Percentiles rank a stretch among this genome's conserved stretches.
These are phyloP conservation scores for Pantherophis vulpinus DNA, from an alignment of 2,797 vertebrate species.

Conservation along the genomic window DNA sequence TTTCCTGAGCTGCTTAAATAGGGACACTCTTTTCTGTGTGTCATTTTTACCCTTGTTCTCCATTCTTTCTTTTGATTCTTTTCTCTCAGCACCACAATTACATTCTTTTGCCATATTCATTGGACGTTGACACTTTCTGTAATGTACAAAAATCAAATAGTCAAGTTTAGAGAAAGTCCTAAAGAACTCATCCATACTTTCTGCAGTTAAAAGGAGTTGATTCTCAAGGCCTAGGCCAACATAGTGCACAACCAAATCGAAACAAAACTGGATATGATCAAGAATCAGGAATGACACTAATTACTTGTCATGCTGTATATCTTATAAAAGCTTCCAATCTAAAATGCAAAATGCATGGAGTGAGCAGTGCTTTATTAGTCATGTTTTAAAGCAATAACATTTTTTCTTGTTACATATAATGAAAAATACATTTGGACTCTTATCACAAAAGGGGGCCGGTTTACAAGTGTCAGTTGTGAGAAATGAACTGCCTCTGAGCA, in stretches of 20 bases:
- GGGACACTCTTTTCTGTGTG: not conserved
- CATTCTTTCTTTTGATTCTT: not conserved
- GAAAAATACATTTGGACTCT: not conserved
- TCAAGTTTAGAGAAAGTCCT: not conserved
- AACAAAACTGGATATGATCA: not conserved
- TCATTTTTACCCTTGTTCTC: not conserved
- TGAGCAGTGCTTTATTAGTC: not conserved
- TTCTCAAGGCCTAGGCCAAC: not conserved
- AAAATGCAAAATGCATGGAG: not conserved
- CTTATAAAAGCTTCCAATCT: not conserved
- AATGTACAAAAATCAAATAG: not conserved
- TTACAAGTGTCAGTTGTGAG: not conserved
- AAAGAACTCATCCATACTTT: not conserved
- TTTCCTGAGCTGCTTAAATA: not conserved
- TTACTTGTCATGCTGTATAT: not conserved
- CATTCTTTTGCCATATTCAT: not conserved
- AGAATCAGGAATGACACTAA: not conserved
- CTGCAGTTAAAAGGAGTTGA: not conserved
- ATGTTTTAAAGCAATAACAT: not conserved
- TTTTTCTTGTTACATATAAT: not conserved
- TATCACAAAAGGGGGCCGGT: not conserved
- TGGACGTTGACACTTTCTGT: not conserved
- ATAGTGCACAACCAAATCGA: not conserved
- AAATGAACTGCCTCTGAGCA: not conserved
- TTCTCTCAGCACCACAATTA: not conserved